A percentile compares a stretch with the other conserved stretches of the same genome.
These are phyloP conservation scores for Deroptyus accipitrinus DNA, from an alignment of 2,113 vertebrate genomes.

Conservation along the genomic window DNA sequence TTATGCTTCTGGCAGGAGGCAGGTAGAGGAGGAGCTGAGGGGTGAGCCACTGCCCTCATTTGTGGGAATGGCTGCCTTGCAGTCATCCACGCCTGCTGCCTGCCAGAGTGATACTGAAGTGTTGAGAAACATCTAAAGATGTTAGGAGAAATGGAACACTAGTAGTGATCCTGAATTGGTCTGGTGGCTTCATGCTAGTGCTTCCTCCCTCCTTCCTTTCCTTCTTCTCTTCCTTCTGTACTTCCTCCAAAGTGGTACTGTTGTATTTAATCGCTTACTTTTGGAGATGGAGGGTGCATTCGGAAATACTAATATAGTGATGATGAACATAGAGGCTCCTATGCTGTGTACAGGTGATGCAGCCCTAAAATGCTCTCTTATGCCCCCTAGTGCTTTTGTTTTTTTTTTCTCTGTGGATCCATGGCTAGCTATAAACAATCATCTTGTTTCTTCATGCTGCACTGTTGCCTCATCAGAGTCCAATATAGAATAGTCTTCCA, in stretches of 20 bases:
- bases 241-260: not conserved
- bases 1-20: not conserved
- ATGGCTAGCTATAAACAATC: not conserved
- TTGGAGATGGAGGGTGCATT: not conserved
- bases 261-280: not conserved
- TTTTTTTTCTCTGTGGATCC: not conserved
- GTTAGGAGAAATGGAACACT: not conserved
- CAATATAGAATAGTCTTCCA: not conserved
- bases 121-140: not conserved
- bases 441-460: not conserved
- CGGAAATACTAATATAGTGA: not conserved
- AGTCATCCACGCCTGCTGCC: not conserved
- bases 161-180: not conserved
- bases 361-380: not conserved
- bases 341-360: not conserved
- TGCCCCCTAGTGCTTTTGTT: not conserved
- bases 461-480: not conserved
- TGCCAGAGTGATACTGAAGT: not conserved
- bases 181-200: accelerated
- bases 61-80: not conserved
- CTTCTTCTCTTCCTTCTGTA: not conserved
- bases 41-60: accelerated
- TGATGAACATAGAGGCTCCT: not conserved
- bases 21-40: not conserved
- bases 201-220: not conserved